Evolutionary conservation across 2,888 invertebrate genomes (phyloP).

Genomic region (Agonopterix arenella): DNA sequence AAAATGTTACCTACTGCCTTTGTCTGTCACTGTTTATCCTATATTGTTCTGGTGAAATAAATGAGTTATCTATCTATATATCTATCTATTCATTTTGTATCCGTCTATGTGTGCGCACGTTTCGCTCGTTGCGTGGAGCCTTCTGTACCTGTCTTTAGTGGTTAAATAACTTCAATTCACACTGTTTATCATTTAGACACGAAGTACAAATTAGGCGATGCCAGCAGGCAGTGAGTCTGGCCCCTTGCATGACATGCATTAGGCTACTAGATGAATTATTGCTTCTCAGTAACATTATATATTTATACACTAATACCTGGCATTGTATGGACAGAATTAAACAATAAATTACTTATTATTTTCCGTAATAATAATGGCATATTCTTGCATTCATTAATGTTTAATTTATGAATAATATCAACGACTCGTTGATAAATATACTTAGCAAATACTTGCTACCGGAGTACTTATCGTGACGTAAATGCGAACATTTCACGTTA

Average conservation of each 20-base stretch:
- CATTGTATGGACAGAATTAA: slow-evolving; percentile 3
- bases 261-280: neutral
- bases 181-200: neutral
- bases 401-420: slow-evolving; percentile 6
- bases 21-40: too few species aligned
- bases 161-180: too few species aligned
- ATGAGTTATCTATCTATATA: too few species aligned
- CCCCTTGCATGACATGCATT: neutral
- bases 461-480: neutral
- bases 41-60: too few species aligned
- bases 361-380: slow-evolving; percentile 1
- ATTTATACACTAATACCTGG: neutral
- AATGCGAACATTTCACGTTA: slow-evolving; percentile 2
- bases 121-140: too few species aligned
- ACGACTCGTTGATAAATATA: slow-evolving; percentile 11
- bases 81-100: too few species aligned
- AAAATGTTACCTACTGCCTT: too few species aligned
- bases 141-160: too few species aligned
- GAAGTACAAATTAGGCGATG: neutral
- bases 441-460: slow-evolving; percentile 7
- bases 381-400: neutral
- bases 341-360: slow-evolving; percentile 2
- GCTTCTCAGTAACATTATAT: neutral
- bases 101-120: too few species aligned
- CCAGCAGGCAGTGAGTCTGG: neutral